Conservation (phyloP, 1,140 invertebrate genomes). For the Heliconius hermathena region DNA sequence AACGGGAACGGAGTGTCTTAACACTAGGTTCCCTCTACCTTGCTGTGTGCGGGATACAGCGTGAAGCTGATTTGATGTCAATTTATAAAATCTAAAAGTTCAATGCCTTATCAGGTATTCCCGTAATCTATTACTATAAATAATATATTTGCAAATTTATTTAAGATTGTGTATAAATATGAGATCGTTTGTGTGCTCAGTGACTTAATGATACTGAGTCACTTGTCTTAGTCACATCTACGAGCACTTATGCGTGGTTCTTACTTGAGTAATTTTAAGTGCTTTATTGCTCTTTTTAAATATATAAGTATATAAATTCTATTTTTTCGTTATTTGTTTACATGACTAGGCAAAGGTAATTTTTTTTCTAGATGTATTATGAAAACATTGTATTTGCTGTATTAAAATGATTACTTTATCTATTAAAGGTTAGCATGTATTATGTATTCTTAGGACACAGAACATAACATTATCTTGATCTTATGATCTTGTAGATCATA, state of each 20-base stretch:
- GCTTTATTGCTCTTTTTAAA: not conserved
- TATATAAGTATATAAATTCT: not conserved
- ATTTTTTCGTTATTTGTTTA: no score
- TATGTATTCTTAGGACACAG: not conserved
- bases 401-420: not conserved
- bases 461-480: no score
- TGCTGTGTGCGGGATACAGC: no score
- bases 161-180: slow-evolving; percentile 47
- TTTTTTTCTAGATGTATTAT: not conserved
- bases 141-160: slow-evolving; percentile 35
- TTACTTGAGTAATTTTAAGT: not conserved
- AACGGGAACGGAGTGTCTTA: no score
- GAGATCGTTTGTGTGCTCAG: slow-evolving; percentile 43
- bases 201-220: slow-evolving; percentile 45
- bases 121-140: not conserved
- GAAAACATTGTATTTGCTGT: not conserved
- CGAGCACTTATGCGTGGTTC: not conserved
- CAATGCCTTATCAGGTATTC: not conserved
- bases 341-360: no score
- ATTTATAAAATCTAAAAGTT: not conserved
- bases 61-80: no score
- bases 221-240: slow-evolving; percentile 44
- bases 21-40: no score
- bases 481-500: no score
- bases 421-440: not conserved